A percentile compares a stretch with the other conserved stretches of the same genome.
phyloP scores from a whole-genome alignment of 2,888 invertebrate genomes.

The Philereme vetulata region DNA sequence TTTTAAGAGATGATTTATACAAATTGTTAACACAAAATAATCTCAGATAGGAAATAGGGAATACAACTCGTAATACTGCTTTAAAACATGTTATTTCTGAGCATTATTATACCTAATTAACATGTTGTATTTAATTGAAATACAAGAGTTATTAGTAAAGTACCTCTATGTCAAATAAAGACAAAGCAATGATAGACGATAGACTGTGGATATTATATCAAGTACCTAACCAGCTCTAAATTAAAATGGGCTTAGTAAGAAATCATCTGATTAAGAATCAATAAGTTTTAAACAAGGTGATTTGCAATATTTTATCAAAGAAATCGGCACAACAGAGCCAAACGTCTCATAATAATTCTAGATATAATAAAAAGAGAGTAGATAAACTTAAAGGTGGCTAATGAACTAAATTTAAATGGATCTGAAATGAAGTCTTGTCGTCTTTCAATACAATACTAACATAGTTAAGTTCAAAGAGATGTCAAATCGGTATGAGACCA shows the following conservation, averaged over 20 bases:
- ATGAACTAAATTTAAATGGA: too few relatives aligned
- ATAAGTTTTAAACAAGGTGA: neutral
- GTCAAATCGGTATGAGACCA: too few relatives aligned
- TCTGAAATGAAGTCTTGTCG: too few relatives aligned
- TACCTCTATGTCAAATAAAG: neutral
- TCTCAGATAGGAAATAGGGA: neutral
- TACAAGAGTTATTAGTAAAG: neutral
- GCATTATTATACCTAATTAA: neutral
- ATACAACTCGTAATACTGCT: neutral
- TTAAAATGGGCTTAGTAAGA: neutral
- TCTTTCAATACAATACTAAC: too few relatives aligned
- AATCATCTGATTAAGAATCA: neutral
- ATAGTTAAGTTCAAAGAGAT: too few relatives aligned
- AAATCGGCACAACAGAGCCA: too few relatives aligned
- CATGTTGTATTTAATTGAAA: neutral
- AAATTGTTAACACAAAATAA: neutral
- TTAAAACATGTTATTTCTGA: neutral
- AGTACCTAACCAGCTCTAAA: neutral
- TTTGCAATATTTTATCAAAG: too few relatives aligned
- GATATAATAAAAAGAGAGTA: too few relatives aligned
- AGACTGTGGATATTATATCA: neutral
- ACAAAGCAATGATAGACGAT: constrained; percentile 8
- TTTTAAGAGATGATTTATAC: neutral
- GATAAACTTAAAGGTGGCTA: too few relatives aligned
- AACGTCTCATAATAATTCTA: too few relatives aligned